Evolutionary conservation across 1,140 invertebrate genomes (phyloP).

Genomic region (Epicauta chinensis): DNA sequence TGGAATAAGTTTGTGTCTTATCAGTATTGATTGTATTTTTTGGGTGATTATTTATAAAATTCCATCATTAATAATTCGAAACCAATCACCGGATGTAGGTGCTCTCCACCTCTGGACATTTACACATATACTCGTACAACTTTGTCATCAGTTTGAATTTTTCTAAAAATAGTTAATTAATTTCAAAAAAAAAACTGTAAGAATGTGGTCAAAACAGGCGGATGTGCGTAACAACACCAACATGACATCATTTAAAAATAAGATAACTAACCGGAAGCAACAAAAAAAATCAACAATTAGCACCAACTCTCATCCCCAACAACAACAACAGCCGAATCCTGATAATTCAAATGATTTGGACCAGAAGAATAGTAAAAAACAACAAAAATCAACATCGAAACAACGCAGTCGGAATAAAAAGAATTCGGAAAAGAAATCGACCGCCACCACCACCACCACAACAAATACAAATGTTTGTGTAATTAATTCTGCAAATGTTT

Average conservation of each 20-base stretch:
- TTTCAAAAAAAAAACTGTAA: background rate
- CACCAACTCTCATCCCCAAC: conserved; percentile 1
- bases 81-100: conserved; percentile 12
- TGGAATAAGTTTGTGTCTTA: too few species aligned
- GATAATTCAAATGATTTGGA: background rate
- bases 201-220: conserved; percentile 39
- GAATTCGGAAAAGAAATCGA: conserved; percentile 9
- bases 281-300: conserved; percentile 20
- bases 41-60: too few species aligned
- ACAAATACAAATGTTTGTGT: background rate
- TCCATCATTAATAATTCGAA: conserved; percentile 12
- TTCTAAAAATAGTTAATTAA: too few species aligned
- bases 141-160: too few species aligned
- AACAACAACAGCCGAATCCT: conserved; percentile 7
- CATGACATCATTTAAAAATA: conserved; percentile 35
- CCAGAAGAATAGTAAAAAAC: conserved; percentile 4
- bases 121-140: too few species aligned
- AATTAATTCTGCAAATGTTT: background rate
- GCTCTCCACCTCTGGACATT: background rate
- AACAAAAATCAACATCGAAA: conserved; percentile 6
- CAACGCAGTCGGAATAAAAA: conserved; percentile 9
- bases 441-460: background rate
- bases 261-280: conserved; percentile 35
- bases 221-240: conserved; percentile 28
- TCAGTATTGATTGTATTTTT: too few species aligned